A percentile compares a stretch with the other conserved stretches of the same genome.
These are phyloP conservation scores for Scyliorhinus canicula DNA, from an alignment of 2,797 vertebrate genomes.

Conservation along the genomic window DNA sequence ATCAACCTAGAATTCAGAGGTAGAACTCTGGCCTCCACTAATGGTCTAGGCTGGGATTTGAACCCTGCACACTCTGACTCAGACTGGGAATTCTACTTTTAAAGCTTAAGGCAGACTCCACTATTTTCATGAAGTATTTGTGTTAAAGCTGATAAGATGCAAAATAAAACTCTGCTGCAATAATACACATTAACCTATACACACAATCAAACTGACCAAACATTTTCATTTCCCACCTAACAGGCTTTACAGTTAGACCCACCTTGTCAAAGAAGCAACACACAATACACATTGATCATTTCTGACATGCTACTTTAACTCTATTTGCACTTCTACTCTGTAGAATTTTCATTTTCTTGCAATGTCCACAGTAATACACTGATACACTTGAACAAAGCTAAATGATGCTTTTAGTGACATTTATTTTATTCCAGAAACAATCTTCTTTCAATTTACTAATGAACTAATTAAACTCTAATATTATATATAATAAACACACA, in stretches of 20 bases:
- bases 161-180: not conserved
- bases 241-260: not conserved
- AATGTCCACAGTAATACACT: not conserved
- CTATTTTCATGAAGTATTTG: not conserved
- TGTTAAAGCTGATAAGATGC: not conserved
- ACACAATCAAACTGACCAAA: not conserved
- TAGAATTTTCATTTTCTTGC: not conserved
- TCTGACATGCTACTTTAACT: not conserved
- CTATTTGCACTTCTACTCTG: not conserved
- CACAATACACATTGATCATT: not conserved
- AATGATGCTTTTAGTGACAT: not conserved
- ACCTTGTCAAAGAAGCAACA: not conserved
- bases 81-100: not conserved
- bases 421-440: not conserved
- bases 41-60: not conserved
- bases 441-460: not conserved
- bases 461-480: not conserved
- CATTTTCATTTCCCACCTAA: not conserved
- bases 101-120: not conserved
- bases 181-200: not conserved
- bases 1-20: not conserved
- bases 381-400: not conserved
- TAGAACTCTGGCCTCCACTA: not conserved
- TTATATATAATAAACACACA: not conserved
- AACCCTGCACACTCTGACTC: not conserved